phyloP scores from a whole-genome alignment of 2,797 vertebrate genomes.

The Setipinna tenuifilis region DNA sequence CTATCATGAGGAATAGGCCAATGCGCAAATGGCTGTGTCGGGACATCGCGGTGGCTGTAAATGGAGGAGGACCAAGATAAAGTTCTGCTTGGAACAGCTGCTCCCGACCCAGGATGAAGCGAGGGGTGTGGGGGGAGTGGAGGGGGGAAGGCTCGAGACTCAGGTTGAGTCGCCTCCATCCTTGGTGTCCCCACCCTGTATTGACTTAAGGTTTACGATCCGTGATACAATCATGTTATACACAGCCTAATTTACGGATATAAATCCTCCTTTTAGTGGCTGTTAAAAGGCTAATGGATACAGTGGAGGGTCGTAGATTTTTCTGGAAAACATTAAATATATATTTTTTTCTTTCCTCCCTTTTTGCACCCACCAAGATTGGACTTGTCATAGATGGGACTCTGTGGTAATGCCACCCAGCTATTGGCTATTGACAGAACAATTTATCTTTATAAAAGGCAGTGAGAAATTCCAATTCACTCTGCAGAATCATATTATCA shows the following conservation, averaged over 20 bases:
- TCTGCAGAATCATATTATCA: constrained; percentile 91
- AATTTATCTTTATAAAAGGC: constrained; percentile 97
- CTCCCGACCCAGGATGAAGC: constrained; percentile 60
- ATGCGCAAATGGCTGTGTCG: constrained; percentile 92
- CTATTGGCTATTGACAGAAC: constrained; percentile 91
- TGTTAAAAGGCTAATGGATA: constrained; percentile 95
- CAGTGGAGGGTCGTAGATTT: constrained; percentile 83
- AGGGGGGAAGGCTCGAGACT: constrained; percentile 57
- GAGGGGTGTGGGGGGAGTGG: constrained; percentile 52
- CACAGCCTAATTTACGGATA: constrained; percentile 88
- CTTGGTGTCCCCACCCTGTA: constrained; percentile 79
- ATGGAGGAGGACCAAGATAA: constrained; percentile 82
- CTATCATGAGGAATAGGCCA: constrained; percentile 91
- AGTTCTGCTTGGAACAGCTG: constrained; percentile 84
- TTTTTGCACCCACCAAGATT: constrained; percentile 62
- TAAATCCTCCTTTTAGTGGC: constrained; percentile 94
- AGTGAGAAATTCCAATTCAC: constrained; percentile 94
- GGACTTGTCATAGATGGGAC: constrained; percentile 83
- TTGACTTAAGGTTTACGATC: constrained; percentile 97
- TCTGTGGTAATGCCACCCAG: constrained; percentile 84
- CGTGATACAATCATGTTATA: constrained; percentile 89
- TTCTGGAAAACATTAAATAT: constrained; percentile 88
- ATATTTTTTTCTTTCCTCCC: constrained; percentile 73
- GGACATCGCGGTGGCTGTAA: constrained; percentile 71
- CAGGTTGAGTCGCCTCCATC: constrained; percentile 76